Evolutionary conservation across 2,113 vertebrate genomes (phyloP), one percentile per base, ranked within the genome.

Genomic region (Nesospiza acunhae): DNA sequence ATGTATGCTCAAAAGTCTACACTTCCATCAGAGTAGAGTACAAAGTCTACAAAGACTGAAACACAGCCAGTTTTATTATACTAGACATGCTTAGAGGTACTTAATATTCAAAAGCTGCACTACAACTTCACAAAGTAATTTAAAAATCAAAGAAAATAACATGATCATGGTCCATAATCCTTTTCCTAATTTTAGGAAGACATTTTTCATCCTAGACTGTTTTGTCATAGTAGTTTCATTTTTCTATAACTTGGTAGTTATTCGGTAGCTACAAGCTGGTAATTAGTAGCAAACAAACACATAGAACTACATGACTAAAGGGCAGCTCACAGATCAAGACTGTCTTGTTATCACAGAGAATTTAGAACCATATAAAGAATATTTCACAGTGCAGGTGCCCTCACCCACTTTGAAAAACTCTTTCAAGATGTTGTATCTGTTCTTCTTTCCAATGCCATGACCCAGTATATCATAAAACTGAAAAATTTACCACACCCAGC

Each of bases 111-210:
- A 13, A 74, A 91, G 16, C 39, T 39, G 6, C 18, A 17, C 9
- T 52, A 3, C 1, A 88, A 77, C 2, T 3, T 70, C 37, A 37
- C 37, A 39, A 69, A 81, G 11, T 55, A 10, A 80, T 11, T 77
- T 30, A 18, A 49, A 49, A 91, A 49, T 44, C 39, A 60, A 64
- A 81, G 24, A 81, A 78, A 75, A 68, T 3, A 27, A 4, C 4
- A 68, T 2, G 4, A 39, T 5, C 0, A 1, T 28, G 31, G 10
- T n/a, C 37, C 24, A 41, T 10, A n/a, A 24, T 11, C 11, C 15
- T 87, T 63, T 81, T 75, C 35, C 23, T 14, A 49, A 26, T 62
- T 86, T 81, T n/a, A 56, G 47, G 50, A 87, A 52, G 15, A 17
- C 2, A n/a, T 33, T 52, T 62, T 58, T 58, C 30, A 35, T 74